Base-by-base conservation (phyloP, 2,113 vertebrate genomes). In the Salvelinus fontinalis region DNA sequence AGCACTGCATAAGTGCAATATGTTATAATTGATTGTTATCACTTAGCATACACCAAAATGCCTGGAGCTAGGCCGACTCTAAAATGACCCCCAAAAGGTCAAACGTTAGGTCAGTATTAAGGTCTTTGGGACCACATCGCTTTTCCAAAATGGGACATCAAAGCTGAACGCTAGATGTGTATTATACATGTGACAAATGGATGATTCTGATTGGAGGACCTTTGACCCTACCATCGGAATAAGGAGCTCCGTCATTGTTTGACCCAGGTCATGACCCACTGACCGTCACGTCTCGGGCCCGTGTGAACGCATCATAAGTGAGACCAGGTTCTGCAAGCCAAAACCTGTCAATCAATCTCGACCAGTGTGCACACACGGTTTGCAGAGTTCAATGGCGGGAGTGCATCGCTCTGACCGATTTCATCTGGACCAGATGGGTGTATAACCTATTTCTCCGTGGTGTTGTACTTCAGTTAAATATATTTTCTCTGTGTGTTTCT, bases 371-470 rank as follows among this genome's bases (percentile, higher is more conserved):
- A 54, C 51, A 54, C 49, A 18, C 51, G 1, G 39, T 44, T 12
- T 44, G 39, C 39, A 67, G 78, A 77, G 77, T 80, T 67, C 68
- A 72, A 81, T 34, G 48, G 2, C 3, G 64, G 51, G 73, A 75
- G 75, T 66, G 12, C 48, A 79, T n/a, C 62, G 68, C 76, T 70
- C 74, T 79, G 75, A 69, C 72, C 67, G 31, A 69, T 75, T 73
- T 88, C 81, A 86, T 86, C 67, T 59, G 73, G 75, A 88, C 75
- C 81, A 85, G 82, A 89, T 87, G 84, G 79, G 84, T 65, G 6
- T 4, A 24, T 51, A 31, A 4, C 14, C 60, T n/a, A 68, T 66
- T 81, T 20, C 22, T 49, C 24, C 44, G 74, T 68, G 31, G 67
- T 70, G 31, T 80, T 34, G 60, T 39, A 44, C 54, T 80, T 81